Evolutionary conservation across 1,140 invertebrate species (phyloP), one percentile per base, ranked within the genome.

Genomic region (Anastatus disparis): DNA sequence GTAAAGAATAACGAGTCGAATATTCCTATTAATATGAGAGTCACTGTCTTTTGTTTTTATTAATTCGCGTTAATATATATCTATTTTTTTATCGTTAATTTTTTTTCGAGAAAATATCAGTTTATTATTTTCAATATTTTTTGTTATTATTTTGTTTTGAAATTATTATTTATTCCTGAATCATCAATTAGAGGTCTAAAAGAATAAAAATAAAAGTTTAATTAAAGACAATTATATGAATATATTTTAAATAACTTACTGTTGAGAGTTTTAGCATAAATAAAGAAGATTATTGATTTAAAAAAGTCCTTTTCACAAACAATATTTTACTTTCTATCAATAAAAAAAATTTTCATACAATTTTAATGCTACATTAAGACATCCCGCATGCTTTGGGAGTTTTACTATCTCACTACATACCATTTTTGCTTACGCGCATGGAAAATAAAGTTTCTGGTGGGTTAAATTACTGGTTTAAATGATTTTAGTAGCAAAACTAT

Each of bases 311-410:
- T 40, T 12, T 56, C 29, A 35, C 8, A 58, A 48, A 31, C 3
- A 29, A 46, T 56, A 46, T 46, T 24, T 2, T 48, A 2, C 8
- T 66, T 56, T 17, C 6, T 10, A 20, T 55, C 31, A 27, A 29
- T 29, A 15, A 55, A 35, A 24, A 15, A 44, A 31, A 44, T 24
- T 44, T 15, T 56, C 1, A 40, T 50, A 35, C 1, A 70, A 71
- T 52, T 56, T 69, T 67, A 72, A 69, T 68, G 38, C 44, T 62
- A 61, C 50, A 59, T 75, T 76, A 63, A 77, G 73, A 79, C 71
- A 74, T 82, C 77, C 78, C 74, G 84, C 84, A 85, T 85, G 84
- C 79, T 82, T 83, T 81, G 81, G 79, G 76, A 79, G 10, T 26
- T 82, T 77, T 75, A 82, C 76, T 82, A 80, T 82, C 76, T 84